These are phyloP conservation scores for Steinernema hermaphroditum DNA, from an alignment of 2,888 invertebrate genomes.

Conservation along the genomic window DNA sequence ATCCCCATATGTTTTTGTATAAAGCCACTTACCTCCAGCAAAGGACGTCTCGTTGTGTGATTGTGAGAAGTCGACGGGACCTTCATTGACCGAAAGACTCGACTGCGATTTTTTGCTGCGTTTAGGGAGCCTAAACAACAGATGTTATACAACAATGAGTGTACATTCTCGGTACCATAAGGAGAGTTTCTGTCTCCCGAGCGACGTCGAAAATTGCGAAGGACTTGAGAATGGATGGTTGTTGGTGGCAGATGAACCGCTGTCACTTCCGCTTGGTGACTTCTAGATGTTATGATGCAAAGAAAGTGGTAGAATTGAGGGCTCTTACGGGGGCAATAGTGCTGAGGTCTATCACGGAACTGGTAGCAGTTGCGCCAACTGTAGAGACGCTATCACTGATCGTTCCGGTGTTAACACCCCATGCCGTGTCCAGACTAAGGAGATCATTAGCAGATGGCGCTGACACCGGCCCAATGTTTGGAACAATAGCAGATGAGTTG, in stretches of 20 bases:
- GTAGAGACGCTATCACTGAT: slow-evolving; percentile 14
- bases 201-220: slow-evolving; percentile 44
- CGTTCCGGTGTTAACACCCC: slow-evolving; percentile 1
- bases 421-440: slow-evolving; percentile 38
- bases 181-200: slow-evolving; percentile 48
- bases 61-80: slow-evolving; percentile 36
- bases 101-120: slow-evolving; percentile 40
- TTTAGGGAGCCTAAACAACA: slow-evolving; percentile 12
- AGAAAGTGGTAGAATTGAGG: too few relatives aligned
- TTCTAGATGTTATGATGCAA: background rate
- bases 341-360: background rate
- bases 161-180: slow-evolving; percentile 42
- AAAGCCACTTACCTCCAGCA: background rate
- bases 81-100: slow-evolving; percentile 39
- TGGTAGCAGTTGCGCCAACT: background rate
- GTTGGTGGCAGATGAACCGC: slow-evolving; percentile 1
- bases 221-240: slow-evolving; percentile 33
- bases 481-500: slow-evolving; percentile 46
- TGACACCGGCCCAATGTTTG: background rate
- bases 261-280: slow-evolving; percentile 23
- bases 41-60: slow-evolving; percentile 38
- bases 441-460: slow-evolving; percentile 44
- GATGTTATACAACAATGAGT: background rate
- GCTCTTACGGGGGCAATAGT: background rate
- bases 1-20: too few relatives aligned